Evolutionary conservation across 2,888 invertebrate genomes (phyloP).

Genomic region (Zygogramma bicolorata): DNA sequence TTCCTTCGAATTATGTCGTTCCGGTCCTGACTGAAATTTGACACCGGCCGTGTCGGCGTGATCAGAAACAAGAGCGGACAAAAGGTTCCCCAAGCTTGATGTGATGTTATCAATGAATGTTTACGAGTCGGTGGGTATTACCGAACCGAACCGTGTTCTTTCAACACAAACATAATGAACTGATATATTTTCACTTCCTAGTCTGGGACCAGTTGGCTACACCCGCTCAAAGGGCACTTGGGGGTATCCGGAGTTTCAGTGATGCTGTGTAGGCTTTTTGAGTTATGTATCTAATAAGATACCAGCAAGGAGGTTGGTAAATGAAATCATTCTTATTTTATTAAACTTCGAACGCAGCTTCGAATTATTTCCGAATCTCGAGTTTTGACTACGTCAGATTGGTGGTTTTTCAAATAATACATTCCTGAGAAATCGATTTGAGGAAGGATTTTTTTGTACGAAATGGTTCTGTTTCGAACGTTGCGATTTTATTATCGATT

Average conservation of each 20-base stretch:
- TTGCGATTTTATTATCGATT: too few species aligned
- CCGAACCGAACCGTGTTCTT: constrained; percentile 8
- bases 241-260: background rate
- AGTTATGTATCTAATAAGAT: background rate
- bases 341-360: too few species aligned
- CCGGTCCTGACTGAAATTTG: background rate
- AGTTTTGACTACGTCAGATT: too few species aligned
- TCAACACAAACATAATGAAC: constrained; percentile 14
- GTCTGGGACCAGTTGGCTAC: constrained; percentile 4
- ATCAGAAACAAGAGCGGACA: background rate
- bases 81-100: background rate
- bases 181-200: constrained; percentile 26
- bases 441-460: too few species aligned
- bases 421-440: too few species aligned
- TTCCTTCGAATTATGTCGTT: too few species aligned
- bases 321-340: background rate
- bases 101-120: constrained; percentile 24
- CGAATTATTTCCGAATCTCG: too few species aligned
- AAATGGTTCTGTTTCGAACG: too few species aligned
- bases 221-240: constrained; percentile 11
- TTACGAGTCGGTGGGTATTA: constrained; percentile 20
- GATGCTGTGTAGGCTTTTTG: background rate
- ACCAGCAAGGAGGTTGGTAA: background rate
- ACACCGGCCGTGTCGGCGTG: constrained; percentile 3
- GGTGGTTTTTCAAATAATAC: too few species aligned